Conservation (phyloP, 2,113 vertebrate species). For the Hipposideros armiger region DNA sequence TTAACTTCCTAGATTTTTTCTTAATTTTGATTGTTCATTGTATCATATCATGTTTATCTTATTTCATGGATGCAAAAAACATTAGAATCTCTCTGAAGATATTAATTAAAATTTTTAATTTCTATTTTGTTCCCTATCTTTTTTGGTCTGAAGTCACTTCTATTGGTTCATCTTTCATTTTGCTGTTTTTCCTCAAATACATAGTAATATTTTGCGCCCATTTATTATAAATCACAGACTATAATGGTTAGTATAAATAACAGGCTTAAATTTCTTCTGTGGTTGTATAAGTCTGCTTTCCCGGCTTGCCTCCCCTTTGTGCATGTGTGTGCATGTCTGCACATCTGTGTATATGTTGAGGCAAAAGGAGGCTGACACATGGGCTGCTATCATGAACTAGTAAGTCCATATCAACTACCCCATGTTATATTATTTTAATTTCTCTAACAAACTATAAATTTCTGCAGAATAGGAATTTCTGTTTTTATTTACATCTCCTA, state of each 20-base stretch:
- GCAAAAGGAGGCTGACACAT: not conserved
- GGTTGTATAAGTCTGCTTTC: not conserved
- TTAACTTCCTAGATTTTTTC: slow-evolving; percentile 31
- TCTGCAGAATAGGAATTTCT: not conserved
- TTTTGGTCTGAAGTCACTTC: not conserved
- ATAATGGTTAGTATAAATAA: not conserved
- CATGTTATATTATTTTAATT: not conserved
- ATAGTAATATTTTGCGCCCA: not conserved
- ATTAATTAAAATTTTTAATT: not conserved
- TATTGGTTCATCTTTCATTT: not conserved
- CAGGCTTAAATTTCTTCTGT: not conserved
- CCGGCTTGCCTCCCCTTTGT: not conserved
- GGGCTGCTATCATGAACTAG: not conserved
- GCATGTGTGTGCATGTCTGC: not conserved
- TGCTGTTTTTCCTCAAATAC: not conserved
- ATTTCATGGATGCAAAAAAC: not conserved
- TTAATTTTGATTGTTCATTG: not conserved
- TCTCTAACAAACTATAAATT: slow-evolving; percentile 27
- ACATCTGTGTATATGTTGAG: not conserved
- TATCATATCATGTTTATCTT: not conserved
- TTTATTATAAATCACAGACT: slow-evolving; percentile 10
- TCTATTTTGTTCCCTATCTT: not conserved
- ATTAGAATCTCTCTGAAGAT: not conserved
- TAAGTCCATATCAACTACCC: not conserved
- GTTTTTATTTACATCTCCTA: not conserved